Evolutionary conservation across 2,888 invertebrate species (phyloP).

Genomic region (Limnephilus lunatus): DNA sequence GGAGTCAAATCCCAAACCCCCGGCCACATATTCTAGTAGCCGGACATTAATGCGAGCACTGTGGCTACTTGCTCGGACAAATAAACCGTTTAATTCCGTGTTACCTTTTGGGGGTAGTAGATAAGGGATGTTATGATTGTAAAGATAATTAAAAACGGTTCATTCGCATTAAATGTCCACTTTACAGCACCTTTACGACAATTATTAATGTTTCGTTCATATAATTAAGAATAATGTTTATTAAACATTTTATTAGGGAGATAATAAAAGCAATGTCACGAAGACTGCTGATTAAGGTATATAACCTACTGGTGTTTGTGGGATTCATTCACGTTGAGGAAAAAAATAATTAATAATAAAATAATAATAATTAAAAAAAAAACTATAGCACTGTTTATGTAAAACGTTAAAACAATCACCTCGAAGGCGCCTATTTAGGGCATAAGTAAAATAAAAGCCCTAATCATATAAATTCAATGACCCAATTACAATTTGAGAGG

Average conservation of each 20-base stretch:
- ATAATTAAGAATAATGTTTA: not conserved
- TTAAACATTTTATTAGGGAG: not conserved
- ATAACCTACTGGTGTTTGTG: not conserved
- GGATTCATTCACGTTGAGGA: not conserved
- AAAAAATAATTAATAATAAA: not conserved
- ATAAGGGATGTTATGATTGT: slow-evolving; percentile 16
- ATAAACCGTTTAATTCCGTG: slow-evolving; percentile 40
- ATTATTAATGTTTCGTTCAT: not conserved
- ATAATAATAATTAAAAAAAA: not conserved
- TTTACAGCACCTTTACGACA: not conserved
- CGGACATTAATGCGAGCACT: not conserved
- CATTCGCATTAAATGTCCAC: slow-evolving; percentile 16
- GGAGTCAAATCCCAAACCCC: not conserved
- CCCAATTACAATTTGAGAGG: too few relatives aligned
- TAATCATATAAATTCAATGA: too few relatives aligned
- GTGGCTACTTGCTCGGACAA: slow-evolving; percentile 23
- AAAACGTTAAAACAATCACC: too few relatives aligned
- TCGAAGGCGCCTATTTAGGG: too few relatives aligned
- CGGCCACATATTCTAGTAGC: not conserved
- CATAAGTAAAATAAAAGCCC: too few relatives aligned
- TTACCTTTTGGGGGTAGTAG: slow-evolving; percentile 6
- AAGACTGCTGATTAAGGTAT: not conserved
- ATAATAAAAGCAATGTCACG: not conserved
- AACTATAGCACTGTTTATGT: too few relatives aligned
- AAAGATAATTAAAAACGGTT: slow-evolving; percentile 24